A percentile compares a stretch with the other conserved stretches of the same genome.
These are phyloP conservation scores for Holothuria glaberrima DNA, from an alignment of 35 echinoderm and acorn worm species.

Conservation along the genomic window DNA sequence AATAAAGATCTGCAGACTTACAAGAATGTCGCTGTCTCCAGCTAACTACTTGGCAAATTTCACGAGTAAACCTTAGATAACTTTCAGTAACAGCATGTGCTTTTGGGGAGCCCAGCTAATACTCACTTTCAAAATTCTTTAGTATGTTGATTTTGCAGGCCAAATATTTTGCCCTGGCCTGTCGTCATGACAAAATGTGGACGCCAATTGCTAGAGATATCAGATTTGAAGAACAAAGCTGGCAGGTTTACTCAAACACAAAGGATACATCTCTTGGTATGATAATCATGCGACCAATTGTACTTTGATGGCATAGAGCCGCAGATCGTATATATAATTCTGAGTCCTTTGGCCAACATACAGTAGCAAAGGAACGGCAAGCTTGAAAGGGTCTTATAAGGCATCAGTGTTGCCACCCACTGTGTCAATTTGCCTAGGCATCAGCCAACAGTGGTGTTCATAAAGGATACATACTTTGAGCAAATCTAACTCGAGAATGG, in stretches of 20 bases:
- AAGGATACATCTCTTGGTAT: constrained; percentile 8
- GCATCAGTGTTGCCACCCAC: constrained; percentile 40
- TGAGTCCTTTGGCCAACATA: constrained; percentile 34
- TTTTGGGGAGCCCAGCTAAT: too few relatives aligned
- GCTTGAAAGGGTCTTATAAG: constrained; percentile 42
- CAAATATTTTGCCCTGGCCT: background rate
- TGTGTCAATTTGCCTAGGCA: constrained; percentile 54
- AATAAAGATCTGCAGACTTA: background rate
- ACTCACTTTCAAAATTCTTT: too few relatives aligned
- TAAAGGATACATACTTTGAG: constrained; percentile 44
- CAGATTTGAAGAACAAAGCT: background rate
- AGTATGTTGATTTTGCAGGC: constrained; percentile 2
- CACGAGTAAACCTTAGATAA: constrained; percentile 11
- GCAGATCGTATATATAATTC: constrained; percentile 1
- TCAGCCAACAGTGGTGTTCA: constrained; percentile 21
- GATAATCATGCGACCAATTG: constrained; percentile 15
- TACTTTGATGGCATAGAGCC: constrained; percentile 7
- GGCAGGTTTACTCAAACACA: constrained; percentile 24
- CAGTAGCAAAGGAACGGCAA: constrained; percentile 53
- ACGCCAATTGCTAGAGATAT: background rate
- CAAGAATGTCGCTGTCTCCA: constrained; percentile 20
- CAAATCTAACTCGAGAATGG: constrained; percentile 41
- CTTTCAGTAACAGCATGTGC: background rate
- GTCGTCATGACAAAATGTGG: constrained; percentile 26
- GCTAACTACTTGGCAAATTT: constrained; percentile 22